Evolutionary conservation across 2,797 vertebrate species (phyloP), one percentile per base, ranked within the genome.

Genomic region (Hippopotamyrus pictus): DNA sequence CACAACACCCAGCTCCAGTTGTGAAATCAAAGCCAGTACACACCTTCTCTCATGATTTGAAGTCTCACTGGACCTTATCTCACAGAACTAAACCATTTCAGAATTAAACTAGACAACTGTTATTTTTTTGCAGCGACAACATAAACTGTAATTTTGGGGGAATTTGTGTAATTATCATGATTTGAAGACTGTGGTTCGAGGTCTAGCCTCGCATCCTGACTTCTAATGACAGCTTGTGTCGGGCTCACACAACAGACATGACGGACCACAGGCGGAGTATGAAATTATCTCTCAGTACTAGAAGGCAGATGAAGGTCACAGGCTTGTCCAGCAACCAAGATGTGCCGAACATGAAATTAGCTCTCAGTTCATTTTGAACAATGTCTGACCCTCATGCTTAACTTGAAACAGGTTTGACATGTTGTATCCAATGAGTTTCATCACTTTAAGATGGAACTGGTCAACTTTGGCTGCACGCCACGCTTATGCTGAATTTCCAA

Each of bases 221-320:
- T 62, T 46, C 54, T 65, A 65, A 88, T 88, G n/a, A 88, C 86
- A 88, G 86, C 57, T 65, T 65, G 17, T n/a, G 19, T 37, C 7
- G 17, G 57, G 37, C 41, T 88, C n/a, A 88, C 54, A 88, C 59
- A 88, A 46, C 86, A 46, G 37, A 41, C 41, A 22, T 25, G 57
- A 8, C 6, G 33, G 86, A 88, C 86, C 86, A 65, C 86, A 41
- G 44, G 54, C 41, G 54, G 29, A 25, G 54, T 29, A 62, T 65
- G 41, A 69, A 88, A 88, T 46, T 65, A 37, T 88, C 57, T 46
- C 62, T 73, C n/a, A 19, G 6, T 22, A 69, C 7, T 44, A 44
- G 11, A 88, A 48, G 37, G 8, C 41, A 65, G 29, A 19, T 44
- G n/a, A 25, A 88, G 59, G 12, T 6, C 11, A 46, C 14, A 19